phyloP scores from a whole-genome alignment of 2,797 vertebrate genomes.

The Pteronotus mesoamericanus region DNA sequence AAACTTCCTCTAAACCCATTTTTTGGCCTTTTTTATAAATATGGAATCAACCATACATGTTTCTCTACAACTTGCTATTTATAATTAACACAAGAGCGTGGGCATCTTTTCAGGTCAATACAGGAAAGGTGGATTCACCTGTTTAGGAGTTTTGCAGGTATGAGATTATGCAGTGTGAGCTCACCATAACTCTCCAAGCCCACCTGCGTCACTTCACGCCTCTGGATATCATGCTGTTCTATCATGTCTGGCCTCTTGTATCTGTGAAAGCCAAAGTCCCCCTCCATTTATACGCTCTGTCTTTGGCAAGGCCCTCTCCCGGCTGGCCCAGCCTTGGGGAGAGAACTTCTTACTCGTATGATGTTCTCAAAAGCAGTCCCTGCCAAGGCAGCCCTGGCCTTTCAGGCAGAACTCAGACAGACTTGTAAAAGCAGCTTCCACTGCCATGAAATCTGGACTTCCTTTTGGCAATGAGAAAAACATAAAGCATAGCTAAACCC shows the following conservation, averaged over 20 bases:
- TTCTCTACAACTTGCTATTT: not conserved
- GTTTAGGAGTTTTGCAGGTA: not conserved
- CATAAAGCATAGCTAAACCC: not conserved
- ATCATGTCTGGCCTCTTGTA: accelerated
- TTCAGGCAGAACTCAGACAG: not conserved
- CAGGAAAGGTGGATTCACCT: not conserved
- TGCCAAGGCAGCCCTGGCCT: not conserved
- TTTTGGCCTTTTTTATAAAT: not conserved
- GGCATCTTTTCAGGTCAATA: not conserved
- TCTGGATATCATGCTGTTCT: not conserved
- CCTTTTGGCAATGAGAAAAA: not conserved
- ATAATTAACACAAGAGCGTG: not conserved
- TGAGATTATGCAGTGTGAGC: accelerated
- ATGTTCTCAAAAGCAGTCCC: not conserved
- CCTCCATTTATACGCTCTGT: not conserved
- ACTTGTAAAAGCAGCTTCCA: not conserved
- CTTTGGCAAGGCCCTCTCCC: not conserved
- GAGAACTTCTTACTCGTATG: not conserved
- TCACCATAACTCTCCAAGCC: not conserved
- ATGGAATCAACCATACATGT: not conserved
- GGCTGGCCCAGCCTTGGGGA: not conserved
- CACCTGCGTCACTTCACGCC: not conserved
- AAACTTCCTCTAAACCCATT: not conserved
- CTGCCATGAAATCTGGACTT: not conserved
- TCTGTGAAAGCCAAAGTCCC: not conserved